Evolutionary conservation across 2,113 vertebrate species (phyloP).

Genomic region (Ptyas mucosa): DNA sequence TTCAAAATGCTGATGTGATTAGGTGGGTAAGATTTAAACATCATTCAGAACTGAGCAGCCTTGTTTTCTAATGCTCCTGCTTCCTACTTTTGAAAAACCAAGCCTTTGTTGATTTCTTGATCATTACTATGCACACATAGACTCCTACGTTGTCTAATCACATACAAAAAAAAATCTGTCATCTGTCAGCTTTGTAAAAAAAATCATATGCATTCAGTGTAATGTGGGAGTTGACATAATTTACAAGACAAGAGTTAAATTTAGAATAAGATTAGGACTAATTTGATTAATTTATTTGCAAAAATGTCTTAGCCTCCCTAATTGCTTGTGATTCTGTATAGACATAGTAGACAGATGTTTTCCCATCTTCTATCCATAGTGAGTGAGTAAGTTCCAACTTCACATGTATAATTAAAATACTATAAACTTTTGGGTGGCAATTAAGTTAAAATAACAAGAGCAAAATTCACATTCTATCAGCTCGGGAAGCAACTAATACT

Average conservation of each 20-base stretch:
- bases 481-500: slow-evolving; percentile 32
- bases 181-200: neutral
- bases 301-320: slow-evolving; percentile 37
- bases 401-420: slow-evolving; percentile 24
- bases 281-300: slow-evolving; percentile 54
- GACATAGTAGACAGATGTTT: slow-evolving; percentile 30
- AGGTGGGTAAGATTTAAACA: neutral
- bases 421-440: slow-evolving; percentile 4
- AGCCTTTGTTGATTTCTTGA: neutral
- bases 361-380: slow-evolving; percentile 11
- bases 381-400: slow-evolving; percentile 31
- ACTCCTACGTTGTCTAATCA: neutral
- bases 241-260: slow-evolving; percentile 36
- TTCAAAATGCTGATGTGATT: neutral
- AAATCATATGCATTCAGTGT: neutral
- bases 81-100: neutral
- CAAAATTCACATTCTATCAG: slow-evolving; percentile 6
- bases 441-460: slow-evolving; percentile 42
- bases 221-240: neutral
- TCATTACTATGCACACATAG: neutral
- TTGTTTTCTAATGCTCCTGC: neutral
- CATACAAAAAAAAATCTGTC: rapidly evolving
- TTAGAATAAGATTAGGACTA: slow-evolving; percentile 32
- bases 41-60: neutral
- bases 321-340: slow-evolving; percentile 51